Evolutionary conservation across 2,113 vertebrate species (phyloP), one percentile per base, ranked within the genome.

Genomic region (Amphilophus citrinellus): DNA sequence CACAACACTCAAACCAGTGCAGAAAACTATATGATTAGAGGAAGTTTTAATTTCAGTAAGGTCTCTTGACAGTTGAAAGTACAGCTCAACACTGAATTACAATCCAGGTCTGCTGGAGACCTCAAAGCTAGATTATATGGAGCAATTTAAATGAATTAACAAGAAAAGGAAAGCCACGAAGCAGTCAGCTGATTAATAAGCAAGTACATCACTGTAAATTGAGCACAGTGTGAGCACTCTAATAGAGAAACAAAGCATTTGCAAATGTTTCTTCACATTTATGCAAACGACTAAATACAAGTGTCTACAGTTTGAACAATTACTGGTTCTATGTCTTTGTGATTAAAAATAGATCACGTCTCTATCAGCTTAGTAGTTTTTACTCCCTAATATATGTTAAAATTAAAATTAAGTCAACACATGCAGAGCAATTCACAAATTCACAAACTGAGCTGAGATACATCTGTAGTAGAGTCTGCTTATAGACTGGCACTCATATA

Each of bases 271-370:
- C n/a, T 66, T n/a, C 39, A 44, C 4, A 2, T 66, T 66, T 66
- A 39, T 66, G 0, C 39, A 85, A 83, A 77, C 20, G 61, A 79
- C 80, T 95, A 90, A 93, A 93, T 90, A 42, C 0, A 1, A 66
- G 90, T 92, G 92, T 92, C 89, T 39, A 44, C n/a, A 66, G 63
- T 66, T 66, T 66, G 63, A 44, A n/a, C n/a, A 44, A 22, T 44
- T 66, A 66, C 63, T 44, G 39, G 63, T 24, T 66, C 37, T 66
- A 66, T 1, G 3, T 47, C 65, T 68, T 68, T 68, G 65, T 47
- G 39, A 68, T 47, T 47, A 68, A 68, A 39, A 68, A 68, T 9
- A 47, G 65, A 47, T 47, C 22, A 27, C 11, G 7, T 66, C 32
- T 44, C 63, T 50, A 68, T 30, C 22, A 68, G 42, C 18, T 68